Base-by-base conservation (phyloP, 2,113 vertebrate species). In the Benitochromis conjunctus region DNA sequence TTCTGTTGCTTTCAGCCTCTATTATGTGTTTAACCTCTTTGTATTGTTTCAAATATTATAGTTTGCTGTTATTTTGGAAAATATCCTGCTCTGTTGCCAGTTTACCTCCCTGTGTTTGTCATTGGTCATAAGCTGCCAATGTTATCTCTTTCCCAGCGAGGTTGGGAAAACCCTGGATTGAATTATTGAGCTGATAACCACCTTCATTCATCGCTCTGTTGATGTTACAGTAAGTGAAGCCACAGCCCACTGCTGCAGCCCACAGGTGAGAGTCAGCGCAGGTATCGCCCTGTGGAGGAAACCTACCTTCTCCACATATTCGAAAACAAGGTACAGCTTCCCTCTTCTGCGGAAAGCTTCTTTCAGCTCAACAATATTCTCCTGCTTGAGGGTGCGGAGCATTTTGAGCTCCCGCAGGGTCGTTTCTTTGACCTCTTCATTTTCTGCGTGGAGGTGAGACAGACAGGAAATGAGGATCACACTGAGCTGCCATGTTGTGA, bases 351-450 rank as follows among this genome's bases (percentile, higher is more conserved):
- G 97, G 95, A 99, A 99, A 24, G 99, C 99, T 95, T 99, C 99
- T 88, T 99, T 99, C 90, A 99, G 86, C 90, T 99, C 99, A 80
- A 99, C 99, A 41, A 99, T 99, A 84, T 99, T 99, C 96, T 99
- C 99, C 92, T 99, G 99, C 93, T 99, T 99, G 92, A 99, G 97
- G 26, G 98, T 98, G 16, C 99, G 98, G 91, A 99, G 99, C 98
- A 99, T 99, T 96, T 99, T 99, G 91, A 99, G 99, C 95, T 99
- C 99, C 93, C 99, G 98, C 88, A 99, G 96, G 0, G 96, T 97
- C 1, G 96, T 97, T 88, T 97, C 96, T 91, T 97, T 97, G 76
- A 97, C 96, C 89, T 97, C 96, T 48, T 97, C 96, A 95, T 97
- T 96, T 94, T 97, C 96, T 97, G 92, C 8, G 34, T n/a, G 41